Evolutionary conservation across 2,888 invertebrate genomes (phyloP), one percentile per base, ranked within the genome.

Genomic region (Drosophila barbarae): DNA sequence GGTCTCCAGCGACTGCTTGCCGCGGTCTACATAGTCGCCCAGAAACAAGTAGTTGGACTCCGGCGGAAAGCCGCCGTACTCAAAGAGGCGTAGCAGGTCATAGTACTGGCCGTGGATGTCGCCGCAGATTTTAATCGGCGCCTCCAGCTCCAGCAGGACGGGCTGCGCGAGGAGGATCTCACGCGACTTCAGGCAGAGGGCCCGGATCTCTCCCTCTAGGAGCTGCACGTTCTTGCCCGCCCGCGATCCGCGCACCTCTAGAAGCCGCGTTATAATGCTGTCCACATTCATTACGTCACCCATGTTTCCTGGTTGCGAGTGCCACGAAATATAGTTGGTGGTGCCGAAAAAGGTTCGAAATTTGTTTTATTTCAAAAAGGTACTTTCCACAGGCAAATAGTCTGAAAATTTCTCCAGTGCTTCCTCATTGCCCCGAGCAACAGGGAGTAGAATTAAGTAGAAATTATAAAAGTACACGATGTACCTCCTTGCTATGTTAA

Each of bases 1-100:
- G 21, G 53, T 53, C 47, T 53, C 53, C 12, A 53, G 49, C 49
- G 53, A 53, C 53, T 47, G 53, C 47, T 53, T 53, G 53, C 53
- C 53, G 9, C 53, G 47, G n/a, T 53, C 53, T 8, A 53, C 53
- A 23, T 53, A 53, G 32, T 53, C 53, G 12, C 53, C 53, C 18
- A 53, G 49, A 6, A 53, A 53, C 4, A 53, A 32, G 21, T 53
- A 53, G 18, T 52, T 52, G 9, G 52, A 18, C 28, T 44, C 26
- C 28, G 52, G 52, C 28, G 52, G 52, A 28, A 46, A 52, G n/a
- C 52, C 52, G 18, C 52, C 52, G 46, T 28, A 52, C 3, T 52
- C 52, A 13, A 52, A 52, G 15, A 52, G 52, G 7, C 52, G 52
- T 7, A 52, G 18, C 28, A 52, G 44, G 28, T 52, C 52, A 2